A percentile compares a stretch with the other conserved stretches of the same genome.
Conservation (phyloP, 2,888 invertebrate species). For the Philereme transversata region DNA sequence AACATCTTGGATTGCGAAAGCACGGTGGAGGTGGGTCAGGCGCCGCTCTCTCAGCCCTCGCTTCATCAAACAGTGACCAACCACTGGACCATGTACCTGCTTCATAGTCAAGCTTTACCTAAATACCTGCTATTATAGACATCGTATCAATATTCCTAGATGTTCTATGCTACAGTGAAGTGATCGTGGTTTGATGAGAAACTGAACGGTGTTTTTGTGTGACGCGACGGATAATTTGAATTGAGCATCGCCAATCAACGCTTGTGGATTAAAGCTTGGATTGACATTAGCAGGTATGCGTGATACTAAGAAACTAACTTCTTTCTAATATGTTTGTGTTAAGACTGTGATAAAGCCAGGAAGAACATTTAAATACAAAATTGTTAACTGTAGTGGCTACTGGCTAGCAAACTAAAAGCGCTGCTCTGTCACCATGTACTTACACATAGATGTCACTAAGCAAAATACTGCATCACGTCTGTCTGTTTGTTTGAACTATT, state of each 20-base stretch:
- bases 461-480: too few species aligned
- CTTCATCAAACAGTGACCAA: slow-evolving; percentile 44
- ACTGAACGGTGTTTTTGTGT: not conserved
- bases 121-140: not conserved
- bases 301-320: too few species aligned
- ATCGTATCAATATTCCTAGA: too few species aligned
- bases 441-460: too few species aligned
- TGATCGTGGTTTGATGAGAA: not conserved
- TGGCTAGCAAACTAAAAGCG: too few species aligned
- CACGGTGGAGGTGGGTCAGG: slow-evolving; percentile 46
- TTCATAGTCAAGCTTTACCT: slow-evolving; percentile 25
- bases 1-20: slow-evolving; percentile 37
- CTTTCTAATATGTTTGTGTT: too few species aligned
- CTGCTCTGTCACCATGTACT: too few species aligned
- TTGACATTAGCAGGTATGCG: not conserved
- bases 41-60: slow-evolving; percentile 43
- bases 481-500: too few species aligned
- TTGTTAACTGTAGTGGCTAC: too few species aligned
- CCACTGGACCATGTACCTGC: slow-evolving; percentile 42
- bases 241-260: not conserved
- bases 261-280: slow-evolving; percentile 8
- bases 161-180: not conserved
- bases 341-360: too few species aligned
- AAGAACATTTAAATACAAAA: too few species aligned
- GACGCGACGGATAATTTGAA: not conserved